A percentile compares a stretch with the other conserved stretches of the same genome.
Evolutionary conservation across 2,113 vertebrate species (phyloP).

Genomic region (Eubucco bourcierii): DNA sequence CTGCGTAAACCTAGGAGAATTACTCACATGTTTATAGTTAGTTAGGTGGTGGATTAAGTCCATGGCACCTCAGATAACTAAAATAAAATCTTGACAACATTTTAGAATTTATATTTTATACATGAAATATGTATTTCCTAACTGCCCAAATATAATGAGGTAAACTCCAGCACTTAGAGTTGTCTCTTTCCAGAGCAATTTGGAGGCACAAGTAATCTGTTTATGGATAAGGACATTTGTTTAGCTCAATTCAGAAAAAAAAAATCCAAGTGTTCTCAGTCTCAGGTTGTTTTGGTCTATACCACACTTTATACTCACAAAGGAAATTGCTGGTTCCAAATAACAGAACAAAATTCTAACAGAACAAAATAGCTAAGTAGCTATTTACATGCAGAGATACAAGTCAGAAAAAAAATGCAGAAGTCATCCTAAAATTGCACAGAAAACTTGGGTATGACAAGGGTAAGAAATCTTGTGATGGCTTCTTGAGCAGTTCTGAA

Average conservation of each 20-base stretch:
- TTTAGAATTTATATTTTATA: background rate
- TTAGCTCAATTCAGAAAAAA: background rate
- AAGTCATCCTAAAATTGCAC: background rate
- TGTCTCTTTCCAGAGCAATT: background rate
- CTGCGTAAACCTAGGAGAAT: background rate
- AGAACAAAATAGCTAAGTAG: background rate
- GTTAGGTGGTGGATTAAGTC: background rate
- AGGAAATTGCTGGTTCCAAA: background rate
- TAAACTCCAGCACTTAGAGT: background rate
- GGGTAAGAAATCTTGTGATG: background rate
- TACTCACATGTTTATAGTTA: conserved; percentile 24
- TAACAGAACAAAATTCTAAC: background rate
- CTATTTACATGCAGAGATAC: background rate
- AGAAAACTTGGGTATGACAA: background rate
- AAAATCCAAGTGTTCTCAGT: background rate
- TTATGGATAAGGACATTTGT: background rate
- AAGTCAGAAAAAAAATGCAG: background rate
- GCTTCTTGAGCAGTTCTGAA: background rate
- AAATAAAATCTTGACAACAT: background rate
- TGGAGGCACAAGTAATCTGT: background rate
- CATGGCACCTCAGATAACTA: background rate
- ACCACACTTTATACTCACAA: background rate
- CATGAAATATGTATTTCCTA: background rate
- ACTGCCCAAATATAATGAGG: background rate
- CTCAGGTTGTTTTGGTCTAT: background rate